phyloP scores from a whole-genome alignment of 37 sponge, comb jelly and placozoan species.

The Ephydatia muelleri region DNA sequence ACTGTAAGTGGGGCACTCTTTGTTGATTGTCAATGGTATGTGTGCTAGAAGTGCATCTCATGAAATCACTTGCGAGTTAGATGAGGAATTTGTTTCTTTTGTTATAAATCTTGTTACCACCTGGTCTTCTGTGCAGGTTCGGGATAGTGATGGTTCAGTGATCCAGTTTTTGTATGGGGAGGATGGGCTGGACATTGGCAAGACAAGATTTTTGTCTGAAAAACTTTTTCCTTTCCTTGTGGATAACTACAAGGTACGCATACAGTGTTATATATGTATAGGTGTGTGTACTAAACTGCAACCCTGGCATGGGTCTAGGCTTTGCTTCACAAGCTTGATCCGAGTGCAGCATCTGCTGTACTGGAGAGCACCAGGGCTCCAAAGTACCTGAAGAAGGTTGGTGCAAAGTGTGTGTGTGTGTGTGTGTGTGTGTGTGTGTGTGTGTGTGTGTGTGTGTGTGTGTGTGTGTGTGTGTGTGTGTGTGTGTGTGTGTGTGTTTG shows the following conservation, averaged over 20 bases:
- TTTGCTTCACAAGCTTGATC: conserved; percentile 40
- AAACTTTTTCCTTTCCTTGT: conserved; percentile 80
- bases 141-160: conserved; percentile 96
- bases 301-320: conserved; percentile 31
- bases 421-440: neutral
- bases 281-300: neutral
- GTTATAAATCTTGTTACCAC: neutral
- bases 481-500: neutral
- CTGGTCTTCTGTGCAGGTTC: conserved; percentile 50
- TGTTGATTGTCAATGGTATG: neutral
- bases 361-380: conserved; percentile 35
- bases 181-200: conserved; percentile 87
- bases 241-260: conserved; percentile 68
- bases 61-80: neutral
- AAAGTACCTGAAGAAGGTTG: conserved; percentile 63
- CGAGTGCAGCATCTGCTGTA: conserved; percentile 28
- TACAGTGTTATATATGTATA: neutral
- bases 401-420: neutral
- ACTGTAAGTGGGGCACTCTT: conserved; percentile 60
- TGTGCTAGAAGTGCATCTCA: neutral
- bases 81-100: neutral
- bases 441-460: neutral
- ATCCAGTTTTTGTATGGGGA: conserved; percentile 97
- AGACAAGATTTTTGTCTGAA: conserved; percentile 60
- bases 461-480: neutral